These are phyloP conservation scores for Rostratula benghalensis DNA, from an alignment of 2,113 vertebrate species.

Conservation along the genomic window DNA sequence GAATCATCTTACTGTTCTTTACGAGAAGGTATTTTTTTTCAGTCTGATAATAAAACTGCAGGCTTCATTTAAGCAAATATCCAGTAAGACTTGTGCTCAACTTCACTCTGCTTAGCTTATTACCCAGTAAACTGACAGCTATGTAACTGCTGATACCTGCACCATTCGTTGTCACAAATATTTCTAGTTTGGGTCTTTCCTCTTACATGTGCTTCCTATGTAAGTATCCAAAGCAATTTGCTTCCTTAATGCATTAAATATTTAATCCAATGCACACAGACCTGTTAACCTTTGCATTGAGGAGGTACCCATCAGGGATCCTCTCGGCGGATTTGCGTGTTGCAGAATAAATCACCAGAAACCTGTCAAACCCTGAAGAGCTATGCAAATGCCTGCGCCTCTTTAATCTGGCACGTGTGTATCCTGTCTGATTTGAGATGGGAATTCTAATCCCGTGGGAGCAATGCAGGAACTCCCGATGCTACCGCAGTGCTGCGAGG, in stretches of 20 bases:
- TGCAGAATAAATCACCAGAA: slow-evolving; percentile 32
- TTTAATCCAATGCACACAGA: neutral
- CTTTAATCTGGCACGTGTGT: slow-evolving; percentile 9
- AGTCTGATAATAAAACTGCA: neutral
- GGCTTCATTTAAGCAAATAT: neutral
- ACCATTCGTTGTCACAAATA: neutral
- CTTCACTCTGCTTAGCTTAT: neutral
- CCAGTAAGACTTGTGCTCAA: neutral
- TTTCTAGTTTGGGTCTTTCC: neutral
- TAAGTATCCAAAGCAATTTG: neutral
- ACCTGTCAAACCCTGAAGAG: slow-evolving; percentile 13
- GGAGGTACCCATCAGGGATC: neutral
- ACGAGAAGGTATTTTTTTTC: neutral
- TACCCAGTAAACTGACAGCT: neutral
- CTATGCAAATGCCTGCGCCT: neutral
- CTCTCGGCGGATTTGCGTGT: neutral
- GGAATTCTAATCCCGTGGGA: neutral
- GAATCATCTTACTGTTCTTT: neutral
- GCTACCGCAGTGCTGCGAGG: rapidly evolving
- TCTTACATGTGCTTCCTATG: neutral
- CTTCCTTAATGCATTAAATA: neutral
- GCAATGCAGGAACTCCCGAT: neutral
- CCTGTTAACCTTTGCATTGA: neutral
- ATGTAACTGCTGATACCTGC: neutral
- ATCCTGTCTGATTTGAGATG: slow-evolving; percentile 19